A percentile compares a stretch with the other conserved stretches of the same genome.
Conservation (phyloP, 2,797 vertebrate species). For the Alfaro cultratus region DNA sequence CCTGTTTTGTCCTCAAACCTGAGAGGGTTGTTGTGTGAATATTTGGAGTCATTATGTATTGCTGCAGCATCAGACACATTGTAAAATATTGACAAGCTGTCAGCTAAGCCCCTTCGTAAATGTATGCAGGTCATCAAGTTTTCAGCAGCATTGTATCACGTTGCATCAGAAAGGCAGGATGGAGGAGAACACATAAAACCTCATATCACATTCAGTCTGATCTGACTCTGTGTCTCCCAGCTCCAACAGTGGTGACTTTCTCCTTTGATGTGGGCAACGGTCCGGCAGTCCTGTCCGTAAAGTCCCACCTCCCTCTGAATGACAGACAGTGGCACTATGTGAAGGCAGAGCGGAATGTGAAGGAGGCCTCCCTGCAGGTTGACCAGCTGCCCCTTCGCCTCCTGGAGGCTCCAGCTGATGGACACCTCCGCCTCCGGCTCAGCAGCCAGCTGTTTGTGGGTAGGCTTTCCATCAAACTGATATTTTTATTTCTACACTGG, state of each 20-base stretch:
- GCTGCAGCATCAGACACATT: slow-evolving; percentile 47
- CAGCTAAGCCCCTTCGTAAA: slow-evolving; percentile 60
- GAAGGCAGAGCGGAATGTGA: slow-evolving; percentile 89
- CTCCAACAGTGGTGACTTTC: slow-evolving; percentile 89
- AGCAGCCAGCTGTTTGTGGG: slow-evolving; percentile 95
- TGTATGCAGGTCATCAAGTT: slow-evolving; percentile 69
- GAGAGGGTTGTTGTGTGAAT: slow-evolving; percentile 34
- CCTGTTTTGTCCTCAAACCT: slow-evolving; percentile 36
- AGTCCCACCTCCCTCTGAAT: slow-evolving; percentile 88
- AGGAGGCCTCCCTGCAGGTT: slow-evolving; percentile 90
- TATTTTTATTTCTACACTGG: neutral
- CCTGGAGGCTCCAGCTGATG: slow-evolving; percentile 84
- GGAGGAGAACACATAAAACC: slow-evolving; percentile 38
- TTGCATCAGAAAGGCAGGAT: slow-evolving; percentile 65
- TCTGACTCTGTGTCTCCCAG: slow-evolving; percentile 70
- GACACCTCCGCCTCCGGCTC: slow-evolving; percentile 89
- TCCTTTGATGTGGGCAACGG: slow-evolving; percentile 92
- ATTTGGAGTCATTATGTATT: slow-evolving; percentile 53
- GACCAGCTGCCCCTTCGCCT: slow-evolving; percentile 88
- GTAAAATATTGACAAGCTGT: slow-evolving; percentile 76
- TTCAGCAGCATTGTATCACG: slow-evolving; percentile 62
- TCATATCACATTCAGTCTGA: slow-evolving; percentile 54
- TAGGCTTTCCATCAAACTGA: slow-evolving; percentile 67
- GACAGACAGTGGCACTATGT: slow-evolving; percentile 97
- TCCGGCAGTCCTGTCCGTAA: slow-evolving; percentile 83